Evolutionary conservation across 2,113 vertebrate species (phyloP).

Genomic region (Ifrita kowaldi): DNA sequence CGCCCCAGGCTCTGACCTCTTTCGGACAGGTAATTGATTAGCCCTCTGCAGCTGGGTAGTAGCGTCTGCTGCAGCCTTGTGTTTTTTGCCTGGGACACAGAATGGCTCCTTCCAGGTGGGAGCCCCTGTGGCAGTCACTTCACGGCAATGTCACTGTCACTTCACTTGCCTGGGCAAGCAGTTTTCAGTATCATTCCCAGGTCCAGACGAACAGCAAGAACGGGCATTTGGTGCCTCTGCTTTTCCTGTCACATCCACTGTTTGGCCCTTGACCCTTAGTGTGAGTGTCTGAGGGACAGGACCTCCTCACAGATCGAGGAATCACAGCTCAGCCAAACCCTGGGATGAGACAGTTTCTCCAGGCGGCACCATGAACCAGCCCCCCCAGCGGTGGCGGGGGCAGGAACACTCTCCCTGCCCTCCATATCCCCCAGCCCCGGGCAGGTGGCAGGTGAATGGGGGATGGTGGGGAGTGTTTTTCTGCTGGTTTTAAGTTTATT

Average conservation of each 20-base stretch:
- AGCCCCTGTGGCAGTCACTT: no score
- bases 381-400: no score
- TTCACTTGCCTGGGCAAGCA: no score
- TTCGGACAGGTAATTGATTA: background rate
- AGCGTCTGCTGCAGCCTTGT: background rate
- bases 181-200: no score
- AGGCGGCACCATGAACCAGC: accelerated
- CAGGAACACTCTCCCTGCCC: no score
- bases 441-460: no score
- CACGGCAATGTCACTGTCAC: no score
- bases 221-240: accelerated
- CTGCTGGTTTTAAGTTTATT: background rate
- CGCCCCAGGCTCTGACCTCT: background rate
- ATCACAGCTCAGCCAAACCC: accelerated
- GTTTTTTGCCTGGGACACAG: background rate
- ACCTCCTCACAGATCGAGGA: accelerated
- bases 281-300: background rate
- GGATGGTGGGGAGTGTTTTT: accelerated
- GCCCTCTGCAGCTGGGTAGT: background rate
- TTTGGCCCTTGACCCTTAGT: no score
- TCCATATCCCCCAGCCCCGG: accelerated
- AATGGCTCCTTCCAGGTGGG: background rate
- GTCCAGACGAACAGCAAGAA: accelerated
- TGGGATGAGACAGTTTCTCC: accelerated
- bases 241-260: accelerated